Percentiles rank a stretch among this genome's conserved stretches.
phyloP scores from a whole-genome alignment of 1,140 invertebrate species.

The Paralvinella palmiformis region DNA sequence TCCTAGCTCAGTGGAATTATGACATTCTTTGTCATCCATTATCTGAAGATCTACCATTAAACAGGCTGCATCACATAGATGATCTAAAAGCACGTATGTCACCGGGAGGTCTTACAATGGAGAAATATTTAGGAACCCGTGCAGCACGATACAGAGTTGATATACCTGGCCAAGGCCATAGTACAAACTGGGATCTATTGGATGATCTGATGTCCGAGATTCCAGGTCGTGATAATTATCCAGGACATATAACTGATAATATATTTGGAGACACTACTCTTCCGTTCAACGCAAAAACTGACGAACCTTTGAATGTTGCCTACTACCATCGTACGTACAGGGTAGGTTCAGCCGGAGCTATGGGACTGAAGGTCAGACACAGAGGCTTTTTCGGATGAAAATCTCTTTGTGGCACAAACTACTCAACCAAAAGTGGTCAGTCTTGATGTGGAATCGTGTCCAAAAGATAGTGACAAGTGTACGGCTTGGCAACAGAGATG shows the following conservation, averaged over 20 bases:
- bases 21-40: constrained; percentile 35
- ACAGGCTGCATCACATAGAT: constrained; percentile 27
- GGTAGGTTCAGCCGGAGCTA: background rate
- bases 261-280: background rate
- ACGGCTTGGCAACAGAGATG: background rate
- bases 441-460: background rate
- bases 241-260: background rate
- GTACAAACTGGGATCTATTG: background rate
- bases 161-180: background rate
- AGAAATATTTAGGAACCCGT: background rate
- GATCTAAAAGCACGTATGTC: constrained; percentile 22
- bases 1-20: constrained; percentile 20
- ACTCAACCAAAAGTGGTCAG: constrained; percentile 6
- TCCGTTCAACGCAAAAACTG: background rate
- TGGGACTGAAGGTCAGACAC: constrained; percentile 7
- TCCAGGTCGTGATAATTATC: constrained; percentile 11
- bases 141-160: background rate
- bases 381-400: constrained; percentile 17
- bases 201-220: constrained; percentile 15
- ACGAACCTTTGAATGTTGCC: constrained; percentile 1
- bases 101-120: background rate
- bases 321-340: constrained; percentile 9
- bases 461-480: background rate
- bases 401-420: constrained; percentile 24
- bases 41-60: constrained; percentile 20